Conservation (phyloP, 2,797 vertebrate species). For the Arctocebus calabarensis region DNA sequence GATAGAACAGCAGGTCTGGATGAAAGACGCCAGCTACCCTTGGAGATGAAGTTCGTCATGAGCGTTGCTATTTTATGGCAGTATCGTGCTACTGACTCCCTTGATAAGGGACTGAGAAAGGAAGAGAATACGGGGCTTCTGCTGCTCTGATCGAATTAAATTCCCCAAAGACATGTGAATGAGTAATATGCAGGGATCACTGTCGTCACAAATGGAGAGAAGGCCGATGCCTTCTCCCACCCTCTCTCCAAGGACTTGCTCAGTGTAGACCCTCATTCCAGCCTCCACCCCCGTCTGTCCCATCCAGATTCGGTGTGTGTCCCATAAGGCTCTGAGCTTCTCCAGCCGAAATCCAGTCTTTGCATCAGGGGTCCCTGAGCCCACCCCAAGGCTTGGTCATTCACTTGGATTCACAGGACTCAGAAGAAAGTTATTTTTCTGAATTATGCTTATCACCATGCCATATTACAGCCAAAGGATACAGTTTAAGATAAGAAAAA, state of each 20-base stretch:
- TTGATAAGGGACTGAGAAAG: not conserved
- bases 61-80: not conserved
- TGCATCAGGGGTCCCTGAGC: not conserved
- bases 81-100: fast-evolving
- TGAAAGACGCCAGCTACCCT: not conserved
- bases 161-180: not conserved
- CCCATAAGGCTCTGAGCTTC: no score
- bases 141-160: not conserved
- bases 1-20: not conserved
- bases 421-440: not conserved
- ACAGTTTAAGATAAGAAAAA: not conserved
- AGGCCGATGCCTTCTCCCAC: fast-evolving
- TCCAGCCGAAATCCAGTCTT: not conserved
- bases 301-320: not conserved
- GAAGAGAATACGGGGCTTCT: constrained; percentile 34
- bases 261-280: not conserved
- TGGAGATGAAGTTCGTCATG: not conserved
- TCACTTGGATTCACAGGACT: not conserved
- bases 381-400: not conserved
- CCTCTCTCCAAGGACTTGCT: not conserved
- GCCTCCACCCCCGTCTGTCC: fast-evolving
- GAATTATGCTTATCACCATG: not conserved
- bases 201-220: not conserved
- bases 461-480: not conserved
- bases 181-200: not conserved